Conservation (phyloP, 2,888 invertebrate species). For the Drosophila pseudotalamancana region DNA sequence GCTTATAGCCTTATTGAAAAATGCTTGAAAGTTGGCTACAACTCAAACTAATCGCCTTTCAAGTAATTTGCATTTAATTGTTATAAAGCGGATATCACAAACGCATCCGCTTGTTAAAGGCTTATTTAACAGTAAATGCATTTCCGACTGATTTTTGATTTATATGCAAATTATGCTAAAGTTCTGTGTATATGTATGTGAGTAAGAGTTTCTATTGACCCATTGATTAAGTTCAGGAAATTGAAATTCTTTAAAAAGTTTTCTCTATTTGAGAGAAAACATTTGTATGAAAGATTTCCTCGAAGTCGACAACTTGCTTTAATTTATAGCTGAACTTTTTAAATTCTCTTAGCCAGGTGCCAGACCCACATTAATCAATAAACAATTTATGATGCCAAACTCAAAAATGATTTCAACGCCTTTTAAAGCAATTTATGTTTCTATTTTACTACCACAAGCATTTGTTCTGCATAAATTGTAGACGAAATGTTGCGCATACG, state of each 20-base stretch:
- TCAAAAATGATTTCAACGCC: neutral
- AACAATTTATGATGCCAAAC: slow-evolving; percentile 32
- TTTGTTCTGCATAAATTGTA: neutral
- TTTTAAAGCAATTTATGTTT: neutral
- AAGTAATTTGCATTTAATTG: slow-evolving; percentile 58
- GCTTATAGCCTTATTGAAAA: slow-evolving; percentile 55
- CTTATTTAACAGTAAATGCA: slow-evolving; percentile 1
- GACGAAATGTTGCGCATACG: slow-evolving; percentile 12
- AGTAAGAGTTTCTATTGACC: slow-evolving; percentile 3
- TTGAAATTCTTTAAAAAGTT: too few relatives aligned
- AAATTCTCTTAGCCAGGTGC: slow-evolving; percentile 7
- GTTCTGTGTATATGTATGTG: slow-evolving; percentile 16
- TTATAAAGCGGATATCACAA: slow-evolving; percentile 10
- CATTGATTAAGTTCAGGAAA: slow-evolving; percentile 17
- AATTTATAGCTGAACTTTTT: slow-evolving; percentile 10
- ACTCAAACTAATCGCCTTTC: slow-evolving; percentile 1
- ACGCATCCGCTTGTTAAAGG: slow-evolving; percentile 30
- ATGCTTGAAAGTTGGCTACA: slow-evolving; percentile 2
- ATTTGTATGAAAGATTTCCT: too few relatives aligned
- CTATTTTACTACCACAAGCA: too few relatives aligned
- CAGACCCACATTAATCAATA: slow-evolving; percentile 51
- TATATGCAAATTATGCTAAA: slow-evolving; percentile 55
- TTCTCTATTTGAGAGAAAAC: too few relatives aligned
- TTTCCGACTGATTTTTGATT: slow-evolving; percentile 29
- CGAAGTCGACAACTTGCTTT: neutral